These are phyloP conservation scores for Sebastes steindachneri DNA, from an alignment of 2,797 vertebrate genomes.

Conservation along the genomic window DNA sequence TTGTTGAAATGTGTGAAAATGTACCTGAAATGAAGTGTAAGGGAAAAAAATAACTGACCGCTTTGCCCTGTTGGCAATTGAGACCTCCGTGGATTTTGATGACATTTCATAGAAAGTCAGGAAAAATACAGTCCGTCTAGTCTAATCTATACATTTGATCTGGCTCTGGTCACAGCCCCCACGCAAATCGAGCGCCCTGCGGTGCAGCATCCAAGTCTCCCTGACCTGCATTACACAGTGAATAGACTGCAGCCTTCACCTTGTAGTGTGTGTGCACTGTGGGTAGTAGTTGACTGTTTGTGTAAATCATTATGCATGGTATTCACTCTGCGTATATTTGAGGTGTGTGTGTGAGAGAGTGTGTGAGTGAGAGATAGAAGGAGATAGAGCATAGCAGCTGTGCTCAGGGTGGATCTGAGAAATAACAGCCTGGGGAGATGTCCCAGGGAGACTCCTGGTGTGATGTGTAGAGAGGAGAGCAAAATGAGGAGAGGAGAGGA, in stretches of 20 bases:
- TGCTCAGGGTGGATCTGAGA: conserved; percentile 37
- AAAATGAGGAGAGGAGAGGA: background rate
- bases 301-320: conserved; percentile 37
- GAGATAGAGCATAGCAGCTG: background rate
- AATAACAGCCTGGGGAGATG: conserved; percentile 45
- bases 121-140: background rate
- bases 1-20: background rate
- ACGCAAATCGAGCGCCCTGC: no score
- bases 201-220: no score
- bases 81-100: background rate
- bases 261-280: background rate
- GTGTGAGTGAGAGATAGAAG: background rate
- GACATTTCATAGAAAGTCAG: background rate
- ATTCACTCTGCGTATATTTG: conserved; percentile 15
- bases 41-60: background rate
- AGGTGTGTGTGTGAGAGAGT: background rate
- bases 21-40: background rate
- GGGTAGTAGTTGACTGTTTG: conserved; percentile 16
- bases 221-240: no score
- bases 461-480: background rate
- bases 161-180: background rate
- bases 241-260: no score
- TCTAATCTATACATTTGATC: background rate
- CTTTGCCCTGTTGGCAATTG: background rate
- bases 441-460: conserved; percentile 41